phyloP scores from a whole-genome alignment of 2,113 vertebrate genomes.

The Anhinga anhinga region DNA sequence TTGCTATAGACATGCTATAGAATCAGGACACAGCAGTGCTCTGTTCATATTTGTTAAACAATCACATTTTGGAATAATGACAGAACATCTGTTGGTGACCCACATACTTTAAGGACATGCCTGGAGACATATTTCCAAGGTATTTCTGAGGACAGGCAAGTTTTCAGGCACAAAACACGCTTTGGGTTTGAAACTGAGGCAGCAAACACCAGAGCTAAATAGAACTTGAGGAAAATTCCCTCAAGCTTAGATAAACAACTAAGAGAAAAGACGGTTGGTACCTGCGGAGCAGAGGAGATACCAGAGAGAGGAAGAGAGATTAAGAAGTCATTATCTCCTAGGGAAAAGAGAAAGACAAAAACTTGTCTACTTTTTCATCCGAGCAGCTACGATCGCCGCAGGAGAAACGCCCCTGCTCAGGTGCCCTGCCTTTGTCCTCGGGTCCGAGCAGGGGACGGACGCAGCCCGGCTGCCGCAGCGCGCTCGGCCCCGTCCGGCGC shows the following conservation, averaged over 20 bases:
- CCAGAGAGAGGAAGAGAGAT: conserved; percentile 21
- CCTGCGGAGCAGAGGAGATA: conserved; percentile 9
- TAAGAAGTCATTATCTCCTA: conserved; percentile 41
- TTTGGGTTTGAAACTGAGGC: not conserved
- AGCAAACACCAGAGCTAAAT: not conserved
- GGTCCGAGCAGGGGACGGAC: too few species aligned
- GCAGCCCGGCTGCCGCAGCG: too few species aligned
- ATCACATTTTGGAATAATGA: not conserved
- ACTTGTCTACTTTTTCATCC: not conserved
- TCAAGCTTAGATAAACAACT: not conserved
- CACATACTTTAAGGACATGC: not conserved
- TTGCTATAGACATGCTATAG: not conserved
- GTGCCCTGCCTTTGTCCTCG: not conserved
- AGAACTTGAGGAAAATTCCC: not conserved
- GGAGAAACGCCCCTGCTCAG: not conserved
- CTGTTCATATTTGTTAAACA: not conserved
- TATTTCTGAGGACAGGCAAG: not conserved
- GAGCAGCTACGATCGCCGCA: not conserved
- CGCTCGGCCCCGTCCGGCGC: not conserved
- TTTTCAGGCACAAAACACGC: not conserved
- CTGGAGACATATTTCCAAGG: not conserved
- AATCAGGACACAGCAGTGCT: not conserved
- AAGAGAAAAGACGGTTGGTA: conserved; percentile 17
- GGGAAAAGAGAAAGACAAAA: conserved; percentile 30
- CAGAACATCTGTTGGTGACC: not conserved